Conservation (phyloP, 2,888 invertebrate species). For the Pinctada fucata region DNA sequence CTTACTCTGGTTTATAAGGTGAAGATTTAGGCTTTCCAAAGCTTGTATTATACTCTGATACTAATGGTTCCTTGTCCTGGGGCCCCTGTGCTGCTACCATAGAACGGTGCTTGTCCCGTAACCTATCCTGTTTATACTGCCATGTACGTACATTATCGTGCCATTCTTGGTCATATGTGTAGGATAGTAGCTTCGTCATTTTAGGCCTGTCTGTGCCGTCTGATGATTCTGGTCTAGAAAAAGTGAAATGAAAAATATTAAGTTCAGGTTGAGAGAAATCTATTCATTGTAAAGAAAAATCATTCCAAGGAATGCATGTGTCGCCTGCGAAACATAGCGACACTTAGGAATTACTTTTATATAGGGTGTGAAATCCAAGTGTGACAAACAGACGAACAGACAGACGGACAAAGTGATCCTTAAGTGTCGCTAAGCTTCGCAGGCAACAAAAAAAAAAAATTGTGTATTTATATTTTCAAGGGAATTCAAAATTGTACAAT, state of each 20-base stretch:
- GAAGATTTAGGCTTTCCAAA: slow-evolving; percentile 38
- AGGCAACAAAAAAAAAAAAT: too few relatives aligned
- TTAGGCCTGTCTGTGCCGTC: slow-evolving; percentile 46
- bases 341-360: too few relatives aligned
- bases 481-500: too few relatives aligned
- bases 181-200: slow-evolving; percentile 61
- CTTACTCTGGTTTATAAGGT: slow-evolving; percentile 27
- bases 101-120: slow-evolving; percentile 43
- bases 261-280: not conserved
- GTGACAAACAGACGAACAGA: too few relatives aligned
- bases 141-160: slow-evolving; percentile 54
- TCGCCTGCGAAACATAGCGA: too few relatives aligned
- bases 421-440: too few relatives aligned
- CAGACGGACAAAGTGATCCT: too few relatives aligned
- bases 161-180: slow-evolving; percentile 64
- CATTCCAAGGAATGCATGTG: too few relatives aligned
- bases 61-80: slow-evolving; percentile 33
- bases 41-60: slow-evolving; percentile 51
- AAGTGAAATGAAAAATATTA: not conserved
- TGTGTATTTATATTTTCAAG: too few relatives aligned
- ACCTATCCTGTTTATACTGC: slow-evolving; percentile 54
- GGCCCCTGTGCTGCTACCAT: slow-evolving; percentile 44
- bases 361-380: too few relatives aligned
- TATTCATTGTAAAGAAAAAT: not conserved
- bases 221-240: slow-evolving; percentile 26